Evolutionary conservation across 2,888 invertebrate genomes (phyloP).

Genomic region (Pasiphila rectangulata): DNA sequence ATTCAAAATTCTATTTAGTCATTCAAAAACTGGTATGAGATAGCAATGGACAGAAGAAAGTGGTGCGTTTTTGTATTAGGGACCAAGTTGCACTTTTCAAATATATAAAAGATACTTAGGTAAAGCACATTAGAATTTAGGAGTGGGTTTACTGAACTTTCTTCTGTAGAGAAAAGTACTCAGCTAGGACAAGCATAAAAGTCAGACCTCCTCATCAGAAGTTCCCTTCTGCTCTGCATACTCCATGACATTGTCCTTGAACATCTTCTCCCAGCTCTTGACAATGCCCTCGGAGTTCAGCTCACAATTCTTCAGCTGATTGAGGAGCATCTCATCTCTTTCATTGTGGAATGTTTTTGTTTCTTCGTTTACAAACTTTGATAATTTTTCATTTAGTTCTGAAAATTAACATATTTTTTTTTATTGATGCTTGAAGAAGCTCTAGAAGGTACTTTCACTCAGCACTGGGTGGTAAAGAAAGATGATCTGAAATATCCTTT

Average conservation of each 20-base stretch:
- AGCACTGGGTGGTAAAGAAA: too few relatives aligned
- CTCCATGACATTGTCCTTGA: constrained; percentile 90
- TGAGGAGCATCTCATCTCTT: constrained; percentile 82
- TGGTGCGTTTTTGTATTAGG: not conserved
- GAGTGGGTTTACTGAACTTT: too few relatives aligned
- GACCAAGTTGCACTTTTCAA: too few relatives aligned
- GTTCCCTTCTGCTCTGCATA: constrained; percentile 90
- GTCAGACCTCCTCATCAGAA: constrained; percentile 85
- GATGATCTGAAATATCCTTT: too few relatives aligned
- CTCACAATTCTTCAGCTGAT: constrained; percentile 82
- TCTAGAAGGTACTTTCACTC: too few relatives aligned
- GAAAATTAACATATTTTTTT: constrained; percentile 26
- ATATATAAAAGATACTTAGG: too few relatives aligned
- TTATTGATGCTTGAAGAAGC: too few relatives aligned
- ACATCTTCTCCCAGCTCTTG: constrained; percentile 89
- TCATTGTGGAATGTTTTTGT: constrained; percentile 85
- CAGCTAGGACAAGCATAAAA: not conserved
- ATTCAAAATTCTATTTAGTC: too few relatives aligned
- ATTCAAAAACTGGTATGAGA: too few relatives aligned
- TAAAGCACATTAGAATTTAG: too few relatives aligned
- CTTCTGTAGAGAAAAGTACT: too few relatives aligned
- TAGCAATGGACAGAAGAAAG: not conserved
- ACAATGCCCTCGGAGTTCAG: constrained; percentile 87
- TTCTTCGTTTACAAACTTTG: constrained; percentile 83
- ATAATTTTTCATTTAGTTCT: constrained; percentile 83